Conservation (phyloP, 2,888 invertebrate genomes). For the Chrysodeixis includens region DNA sequence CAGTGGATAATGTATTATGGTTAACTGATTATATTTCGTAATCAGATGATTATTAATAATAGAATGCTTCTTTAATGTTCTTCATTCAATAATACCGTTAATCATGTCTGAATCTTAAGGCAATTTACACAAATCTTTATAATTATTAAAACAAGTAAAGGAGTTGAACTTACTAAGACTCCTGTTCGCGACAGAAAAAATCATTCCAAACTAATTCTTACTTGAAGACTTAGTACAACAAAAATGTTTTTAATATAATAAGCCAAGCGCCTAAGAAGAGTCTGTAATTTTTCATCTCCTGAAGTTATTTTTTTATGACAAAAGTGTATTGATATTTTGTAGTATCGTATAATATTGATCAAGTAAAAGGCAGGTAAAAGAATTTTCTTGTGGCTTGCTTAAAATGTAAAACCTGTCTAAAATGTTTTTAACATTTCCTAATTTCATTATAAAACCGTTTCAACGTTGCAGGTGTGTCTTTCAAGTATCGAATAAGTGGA, state of each 20-base stretch:
- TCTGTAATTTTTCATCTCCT: slow-evolving; percentile 18
- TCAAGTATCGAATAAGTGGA: too few species aligned
- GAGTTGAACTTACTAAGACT: slow-evolving; percentile 6
- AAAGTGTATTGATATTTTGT: slow-evolving; percentile 21
- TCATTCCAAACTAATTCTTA: slow-evolving; percentile 35
- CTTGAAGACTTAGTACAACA: slow-evolving; percentile 22
- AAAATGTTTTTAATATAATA: slow-evolving; percentile 28
- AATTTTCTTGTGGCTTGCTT: slow-evolving; percentile 8
- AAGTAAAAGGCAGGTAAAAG: slow-evolving; percentile 25
- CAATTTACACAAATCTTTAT: too few species aligned
- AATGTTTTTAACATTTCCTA: too few species aligned
- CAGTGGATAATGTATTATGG: not conserved
- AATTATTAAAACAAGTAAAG: not conserved
- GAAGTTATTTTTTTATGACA: slow-evolving; percentile 20
- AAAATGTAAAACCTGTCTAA: too few species aligned
- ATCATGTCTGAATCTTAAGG: too few species aligned
- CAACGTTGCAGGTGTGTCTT: too few species aligned
- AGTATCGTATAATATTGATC: slow-evolving; percentile 26
- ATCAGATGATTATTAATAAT: too few species aligned
- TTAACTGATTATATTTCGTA: too few species aligned
- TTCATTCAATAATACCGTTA: too few species aligned
- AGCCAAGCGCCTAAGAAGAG: slow-evolving; percentile 1
- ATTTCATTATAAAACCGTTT: too few species aligned
- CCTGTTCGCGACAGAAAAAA: slow-evolving; percentile 18
- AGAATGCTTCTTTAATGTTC: too few species aligned